These are phyloP conservation scores for Himalopsyche tibetana DNA, from an alignment of 2,888 invertebrate genomes.

Conservation along the genomic window DNA sequence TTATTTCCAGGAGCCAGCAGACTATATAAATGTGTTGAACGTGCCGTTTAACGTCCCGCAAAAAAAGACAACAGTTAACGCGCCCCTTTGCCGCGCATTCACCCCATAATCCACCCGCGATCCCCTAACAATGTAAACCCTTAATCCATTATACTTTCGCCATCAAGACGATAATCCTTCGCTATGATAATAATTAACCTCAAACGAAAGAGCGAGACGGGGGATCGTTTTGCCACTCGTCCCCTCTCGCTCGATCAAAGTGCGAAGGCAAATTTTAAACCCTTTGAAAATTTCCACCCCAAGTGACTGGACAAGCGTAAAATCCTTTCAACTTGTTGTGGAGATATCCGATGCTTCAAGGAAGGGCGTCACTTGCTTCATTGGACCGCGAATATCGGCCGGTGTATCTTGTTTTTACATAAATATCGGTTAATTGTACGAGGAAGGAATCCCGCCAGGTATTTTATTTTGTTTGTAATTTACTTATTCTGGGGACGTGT, in stretches of 20 bases:
- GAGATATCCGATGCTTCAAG: background rate
- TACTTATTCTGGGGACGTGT: too few species aligned
- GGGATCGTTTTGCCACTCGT: background rate
- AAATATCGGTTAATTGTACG: background rate
- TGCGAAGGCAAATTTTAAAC: slow-evolving; percentile 52
- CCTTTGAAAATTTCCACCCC: slow-evolving; percentile 47
- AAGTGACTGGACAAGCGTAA: slow-evolving; percentile 53
- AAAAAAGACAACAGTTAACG: background rate
- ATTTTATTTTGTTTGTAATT: too few species aligned
- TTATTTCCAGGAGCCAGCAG: too few species aligned
- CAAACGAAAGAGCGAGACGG: background rate
- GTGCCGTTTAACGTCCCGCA: background rate
- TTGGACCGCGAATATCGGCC: slow-evolving; percentile 49
- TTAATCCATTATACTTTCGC: slow-evolving; percentile 40
- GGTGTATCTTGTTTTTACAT: slow-evolving; percentile 40
- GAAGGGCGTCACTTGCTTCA: slow-evolving; percentile 50
- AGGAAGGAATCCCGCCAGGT: too few species aligned
- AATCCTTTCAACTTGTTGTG: slow-evolving; percentile 57
- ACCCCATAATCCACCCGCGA: background rate
- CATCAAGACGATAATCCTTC: slow-evolving; percentile 20
- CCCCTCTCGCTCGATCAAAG: slow-evolving; percentile 24
- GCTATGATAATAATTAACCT: slow-evolving; percentile 32
- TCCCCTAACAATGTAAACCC: slow-evolving; percentile 31
- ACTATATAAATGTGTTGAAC: too few species aligned
- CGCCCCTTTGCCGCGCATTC: background rate